Evolutionary conservation across 2,113 vertebrate genomes (phyloP).

Genomic region (Circaetus cinerascens): DNA sequence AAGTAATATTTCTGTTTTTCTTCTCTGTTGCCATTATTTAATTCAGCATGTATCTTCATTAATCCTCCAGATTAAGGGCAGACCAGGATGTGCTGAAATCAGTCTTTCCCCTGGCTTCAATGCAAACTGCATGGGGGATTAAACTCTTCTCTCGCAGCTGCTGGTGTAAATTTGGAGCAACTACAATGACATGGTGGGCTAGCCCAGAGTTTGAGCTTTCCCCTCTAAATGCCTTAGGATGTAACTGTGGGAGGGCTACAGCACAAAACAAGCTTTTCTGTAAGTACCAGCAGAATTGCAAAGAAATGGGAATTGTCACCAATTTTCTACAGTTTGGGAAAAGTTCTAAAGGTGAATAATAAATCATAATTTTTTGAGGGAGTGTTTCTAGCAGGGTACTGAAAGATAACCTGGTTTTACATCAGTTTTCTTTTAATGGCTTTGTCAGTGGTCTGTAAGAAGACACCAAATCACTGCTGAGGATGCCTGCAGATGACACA

Average conservation of each 20-base stretch:
- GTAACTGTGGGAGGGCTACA: neutral
- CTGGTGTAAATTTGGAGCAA: neutral
- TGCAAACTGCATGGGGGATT: neutral
- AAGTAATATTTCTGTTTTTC: neutral
- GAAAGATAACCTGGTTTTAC: neutral
- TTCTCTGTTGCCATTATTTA: neutral
- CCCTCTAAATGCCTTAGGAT: neutral
- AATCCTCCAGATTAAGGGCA: slow-evolving; percentile 53
- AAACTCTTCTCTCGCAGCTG: neutral
- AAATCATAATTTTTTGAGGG: neutral
- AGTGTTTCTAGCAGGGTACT: neutral
- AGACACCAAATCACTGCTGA: neutral
- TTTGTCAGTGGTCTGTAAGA: neutral
- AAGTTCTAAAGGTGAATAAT: neutral
- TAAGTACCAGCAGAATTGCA: neutral
- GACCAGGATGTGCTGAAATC: neutral
- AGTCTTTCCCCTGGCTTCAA: neutral
- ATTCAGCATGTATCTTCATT: neutral
- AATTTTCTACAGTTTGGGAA: neutral
- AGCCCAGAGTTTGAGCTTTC: neutral
- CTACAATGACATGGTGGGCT: neutral
- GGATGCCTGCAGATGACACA: neutral
- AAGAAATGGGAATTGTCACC: neutral
- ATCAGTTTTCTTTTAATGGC: neutral
- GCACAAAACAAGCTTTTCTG: neutral